Percentiles rank a stretch among this genome's conserved stretches.
phyloP scores from a whole-genome alignment of 2,113 vertebrate genomes.

The Misgurnus anguillicaudatus region DNA sequence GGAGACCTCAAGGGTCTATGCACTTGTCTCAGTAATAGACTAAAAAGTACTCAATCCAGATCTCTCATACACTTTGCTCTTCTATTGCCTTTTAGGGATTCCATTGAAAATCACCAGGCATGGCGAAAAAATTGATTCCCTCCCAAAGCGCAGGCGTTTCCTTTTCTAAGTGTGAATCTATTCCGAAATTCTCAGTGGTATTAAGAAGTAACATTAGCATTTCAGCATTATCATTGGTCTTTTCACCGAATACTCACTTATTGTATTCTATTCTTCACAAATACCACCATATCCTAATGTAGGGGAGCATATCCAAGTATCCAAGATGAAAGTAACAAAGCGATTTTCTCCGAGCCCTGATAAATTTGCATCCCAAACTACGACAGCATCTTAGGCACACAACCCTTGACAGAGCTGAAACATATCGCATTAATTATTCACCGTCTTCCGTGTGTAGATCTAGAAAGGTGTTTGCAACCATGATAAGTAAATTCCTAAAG shows the following conservation, averaged over 20 bases:
- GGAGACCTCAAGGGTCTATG: conserved; percentile 33
- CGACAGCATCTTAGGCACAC: no score
- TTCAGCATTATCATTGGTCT: not conserved
- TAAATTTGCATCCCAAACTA: no score
- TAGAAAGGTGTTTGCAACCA: no score
- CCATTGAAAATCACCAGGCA: conserved; percentile 38
- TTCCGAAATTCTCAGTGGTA: not conserved
- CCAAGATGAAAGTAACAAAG: no score
- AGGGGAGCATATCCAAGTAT: no score
- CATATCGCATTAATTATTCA: no score
- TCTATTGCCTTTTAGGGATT: conserved; percentile 40
- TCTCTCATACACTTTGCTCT: conserved; percentile 13
- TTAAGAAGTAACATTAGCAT: not conserved
- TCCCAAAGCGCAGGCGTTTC: conserved; percentile 6
- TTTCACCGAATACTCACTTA: not conserved
- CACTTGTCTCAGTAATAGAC: conserved; percentile 33
- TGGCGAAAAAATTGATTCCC: conserved; percentile 44
- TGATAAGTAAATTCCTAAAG: no score
- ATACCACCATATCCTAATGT: no score
- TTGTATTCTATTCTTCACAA: not conserved
- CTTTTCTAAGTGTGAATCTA: conserved; percentile 15
- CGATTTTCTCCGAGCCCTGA: no score
- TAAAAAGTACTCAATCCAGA: conserved; percentile 12
- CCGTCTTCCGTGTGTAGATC: no score
- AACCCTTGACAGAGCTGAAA: no score